Evolutionary conservation across 1,140 invertebrate genomes (phyloP), one percentile per base, ranked within the genome.

Genomic region (Panulirus ornatus): DNA sequence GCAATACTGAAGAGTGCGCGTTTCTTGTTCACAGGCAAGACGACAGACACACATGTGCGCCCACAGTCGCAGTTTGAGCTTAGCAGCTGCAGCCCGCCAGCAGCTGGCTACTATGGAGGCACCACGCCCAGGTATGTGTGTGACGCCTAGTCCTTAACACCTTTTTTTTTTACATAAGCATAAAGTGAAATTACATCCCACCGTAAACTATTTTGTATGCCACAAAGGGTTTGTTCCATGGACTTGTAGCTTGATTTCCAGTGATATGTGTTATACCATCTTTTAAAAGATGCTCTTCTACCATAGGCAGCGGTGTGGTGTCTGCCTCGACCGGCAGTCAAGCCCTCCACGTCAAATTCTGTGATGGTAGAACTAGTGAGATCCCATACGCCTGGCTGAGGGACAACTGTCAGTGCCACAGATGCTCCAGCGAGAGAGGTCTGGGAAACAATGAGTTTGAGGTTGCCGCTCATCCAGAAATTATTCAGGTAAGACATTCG

Each of bases 401-500:
- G 40, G 78, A 88, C 86, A 79, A 82, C 58, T 88, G 86, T 78
- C 58, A 71, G 86, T 88, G 86, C 78, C 78, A 70, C 27, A 51
- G 30, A 27, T 88, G 86, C 27, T 51, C 58, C 16, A 30, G 38
- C 14, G 27, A 27, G 5, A 66, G n/a, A 8, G 30, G 14, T 34
- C 86, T 88, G 16, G 58, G 22, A 22, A 42, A 75, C 44, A 34
- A 22, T 5, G 42, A 88, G 16, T 81, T 82, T n/a, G 34, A 87
- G 34, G 11, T 38, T 2, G 78, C 19, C 2, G 76, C 66, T 8
- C 66, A 82, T n/a, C 86, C 86, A 8, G 86, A 88, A n/a, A 88
- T 88, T 19, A 88, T 88, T 5, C 86, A 88, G 86, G 86, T 88
- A 40, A 54, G 38, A n/a, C n/a, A n/a, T n/a, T n/a, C n/a, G n/a